These are phyloP conservation scores for Nasonovia ribisnigri DNA, from an alignment of 2,888 invertebrate genomes.

Conservation along the genomic window DNA sequence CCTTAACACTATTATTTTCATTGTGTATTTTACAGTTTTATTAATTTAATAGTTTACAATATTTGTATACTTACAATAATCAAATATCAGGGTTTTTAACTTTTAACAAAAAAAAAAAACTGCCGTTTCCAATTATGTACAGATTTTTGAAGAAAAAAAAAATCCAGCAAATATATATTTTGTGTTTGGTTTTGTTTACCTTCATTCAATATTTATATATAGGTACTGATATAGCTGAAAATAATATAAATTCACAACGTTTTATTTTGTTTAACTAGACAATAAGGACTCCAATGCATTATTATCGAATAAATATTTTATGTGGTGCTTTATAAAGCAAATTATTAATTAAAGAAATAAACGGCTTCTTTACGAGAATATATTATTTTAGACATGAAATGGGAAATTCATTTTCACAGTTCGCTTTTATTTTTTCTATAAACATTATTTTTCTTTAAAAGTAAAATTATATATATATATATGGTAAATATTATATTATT, in stretches of 20 bases:
- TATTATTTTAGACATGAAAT: background rate
- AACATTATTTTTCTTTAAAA: background rate
- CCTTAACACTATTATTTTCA: background rate
- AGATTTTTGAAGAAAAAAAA: background rate
- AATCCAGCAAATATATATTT: background rate
- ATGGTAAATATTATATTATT: background rate
- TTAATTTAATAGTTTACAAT: background rate
- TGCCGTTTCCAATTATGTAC: background rate
- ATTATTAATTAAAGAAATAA: background rate
- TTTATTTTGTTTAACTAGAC: background rate
- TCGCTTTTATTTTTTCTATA: background rate
- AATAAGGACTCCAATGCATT: background rate
- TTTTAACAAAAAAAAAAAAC: background rate
- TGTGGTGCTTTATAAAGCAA: background rate
- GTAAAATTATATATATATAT: background rate
- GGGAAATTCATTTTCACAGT: background rate
- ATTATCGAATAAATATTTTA: background rate
- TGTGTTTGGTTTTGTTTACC: background rate
- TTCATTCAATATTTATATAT: background rate
- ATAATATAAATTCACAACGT: background rate
- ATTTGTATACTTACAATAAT: background rate
- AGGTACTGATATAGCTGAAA: background rate
- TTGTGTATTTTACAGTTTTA: background rate
- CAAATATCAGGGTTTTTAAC: background rate
- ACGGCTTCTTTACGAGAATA: conserved; percentile 7